Conservation (phyloP, 2,888 invertebrate species). For the Scaptomyza tumidula region DNA sequence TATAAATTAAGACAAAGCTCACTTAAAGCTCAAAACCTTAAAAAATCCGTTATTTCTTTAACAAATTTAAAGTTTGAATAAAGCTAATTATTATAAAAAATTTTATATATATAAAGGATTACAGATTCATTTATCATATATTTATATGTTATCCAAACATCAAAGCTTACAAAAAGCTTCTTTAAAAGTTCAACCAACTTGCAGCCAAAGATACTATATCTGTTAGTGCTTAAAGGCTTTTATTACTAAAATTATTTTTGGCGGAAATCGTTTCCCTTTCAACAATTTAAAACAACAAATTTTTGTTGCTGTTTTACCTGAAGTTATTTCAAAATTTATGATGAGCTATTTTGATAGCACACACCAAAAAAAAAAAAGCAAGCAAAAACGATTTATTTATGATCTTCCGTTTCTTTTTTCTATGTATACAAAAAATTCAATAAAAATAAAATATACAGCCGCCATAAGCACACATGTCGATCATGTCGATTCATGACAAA, state of each 20-base stretch:
- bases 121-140: too few species aligned
- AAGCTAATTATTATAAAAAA: too few species aligned
- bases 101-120: too few species aligned
- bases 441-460: slow-evolving; percentile 31
- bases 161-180: background rate
- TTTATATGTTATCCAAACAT: too few species aligned
- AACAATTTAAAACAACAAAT: slow-evolving; percentile 7
- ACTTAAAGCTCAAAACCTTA: too few species aligned
- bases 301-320: slow-evolving; percentile 34
- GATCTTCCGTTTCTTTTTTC: slow-evolving; percentile 28
- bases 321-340: slow-evolving; percentile 44
- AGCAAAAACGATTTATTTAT: slow-evolving; percentile 41
- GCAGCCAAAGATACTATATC: background rate
- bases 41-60: too few species aligned
- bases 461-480: slow-evolving; percentile 53
- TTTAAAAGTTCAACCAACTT: background rate
- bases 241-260: slow-evolving; percentile 12
- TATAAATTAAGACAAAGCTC: too few species aligned
- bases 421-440: slow-evolving; percentile 31
- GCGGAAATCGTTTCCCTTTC: slow-evolving; percentile 17
- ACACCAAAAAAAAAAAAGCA: too few species aligned
- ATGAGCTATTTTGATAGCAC: slow-evolving; percentile 38
- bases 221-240: background rate
- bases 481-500: slow-evolving; percentile 22
- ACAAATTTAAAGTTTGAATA: too few species aligned